These are phyloP conservation scores for Aptenodytes patagonicus DNA, from an alignment of 2,113 vertebrate species.

Conservation along the genomic window DNA sequence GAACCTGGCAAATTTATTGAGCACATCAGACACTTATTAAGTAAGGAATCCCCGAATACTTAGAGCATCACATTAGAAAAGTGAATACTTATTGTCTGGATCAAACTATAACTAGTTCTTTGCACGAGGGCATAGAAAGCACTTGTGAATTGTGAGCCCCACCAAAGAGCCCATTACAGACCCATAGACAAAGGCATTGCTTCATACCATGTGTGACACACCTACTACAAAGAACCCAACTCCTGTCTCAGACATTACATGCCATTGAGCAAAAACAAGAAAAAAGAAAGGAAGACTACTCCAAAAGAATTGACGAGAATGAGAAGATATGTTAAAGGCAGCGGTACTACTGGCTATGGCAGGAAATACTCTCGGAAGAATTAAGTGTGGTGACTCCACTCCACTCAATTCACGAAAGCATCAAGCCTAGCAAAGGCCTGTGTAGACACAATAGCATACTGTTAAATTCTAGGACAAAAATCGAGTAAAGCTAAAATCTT, in stretches of 20 bases:
- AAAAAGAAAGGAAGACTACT: neutral
- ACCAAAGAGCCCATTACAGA: neutral
- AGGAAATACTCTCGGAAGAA: neutral
- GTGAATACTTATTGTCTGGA: neutral
- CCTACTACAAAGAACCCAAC: neutral
- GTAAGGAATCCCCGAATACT: neutral
- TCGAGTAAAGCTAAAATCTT: neutral
- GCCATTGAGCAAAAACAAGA: neutral
- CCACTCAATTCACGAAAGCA: neutral
- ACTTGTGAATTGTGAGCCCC: neutral
- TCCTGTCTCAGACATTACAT: neutral
- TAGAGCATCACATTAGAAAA: neutral
- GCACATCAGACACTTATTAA: neutral
- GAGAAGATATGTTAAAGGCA: neutral
- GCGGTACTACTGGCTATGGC: neutral
- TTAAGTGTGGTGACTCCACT: neutral
- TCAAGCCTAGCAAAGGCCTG: neutral
- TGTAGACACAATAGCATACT: neutral
- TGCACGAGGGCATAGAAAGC: neutral
- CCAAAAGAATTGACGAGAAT: neutral
- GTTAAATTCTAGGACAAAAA: neutral
- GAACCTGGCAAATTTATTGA: neutral
- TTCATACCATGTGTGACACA: neutral
- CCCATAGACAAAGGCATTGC: neutral
- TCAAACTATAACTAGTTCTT: neutral